Conservation (phyloP, 2,797 vertebrate genomes). For the Epinephelus coioides region DNA sequence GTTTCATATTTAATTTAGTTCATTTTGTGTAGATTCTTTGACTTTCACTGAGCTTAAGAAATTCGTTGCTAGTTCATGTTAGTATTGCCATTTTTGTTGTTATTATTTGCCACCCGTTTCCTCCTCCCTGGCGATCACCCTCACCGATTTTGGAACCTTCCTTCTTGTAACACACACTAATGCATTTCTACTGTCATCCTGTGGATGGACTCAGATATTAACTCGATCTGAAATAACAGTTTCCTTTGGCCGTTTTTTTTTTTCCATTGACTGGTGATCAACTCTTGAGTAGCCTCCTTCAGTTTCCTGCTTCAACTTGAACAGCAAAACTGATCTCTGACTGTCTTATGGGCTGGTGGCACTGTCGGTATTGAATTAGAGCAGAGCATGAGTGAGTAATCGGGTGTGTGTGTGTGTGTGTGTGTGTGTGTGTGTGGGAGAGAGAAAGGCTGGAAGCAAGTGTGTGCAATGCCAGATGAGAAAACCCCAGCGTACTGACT, state of each 20-base stretch:
- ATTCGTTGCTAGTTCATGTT: slow-evolving; percentile 60
- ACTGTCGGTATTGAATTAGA: slow-evolving; percentile 54
- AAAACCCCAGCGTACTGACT: slow-evolving; percentile 17
- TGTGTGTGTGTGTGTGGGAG: neutral
- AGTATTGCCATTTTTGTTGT: slow-evolving; percentile 77
- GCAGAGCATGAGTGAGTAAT: slow-evolving; percentile 50
- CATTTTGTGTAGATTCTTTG: slow-evolving; percentile 25
- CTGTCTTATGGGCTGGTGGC: slow-evolving; percentile 66
- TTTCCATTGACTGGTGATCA: slow-evolving; percentile 44
- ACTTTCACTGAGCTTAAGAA: slow-evolving; percentile 53
- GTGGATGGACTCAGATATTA: slow-evolving; percentile 64
- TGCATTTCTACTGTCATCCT: slow-evolving; percentile 66
- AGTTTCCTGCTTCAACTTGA: slow-evolving; percentile 58
- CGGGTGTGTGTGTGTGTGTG: slow-evolving; percentile 26
- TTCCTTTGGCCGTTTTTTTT: slow-evolving; percentile 39
- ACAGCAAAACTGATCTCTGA: slow-evolving; percentile 60
- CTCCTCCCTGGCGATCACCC: slow-evolving; percentile 61
- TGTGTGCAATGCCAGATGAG: slow-evolving; percentile 29
- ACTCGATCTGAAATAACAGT: slow-evolving; percentile 68
- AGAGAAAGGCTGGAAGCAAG: slow-evolving; percentile 24
- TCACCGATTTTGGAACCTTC: slow-evolving; percentile 64
- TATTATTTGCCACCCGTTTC: slow-evolving; percentile 80
- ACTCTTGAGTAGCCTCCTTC: slow-evolving; percentile 53
- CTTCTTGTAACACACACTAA: slow-evolving; percentile 82
- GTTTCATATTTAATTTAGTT: slow-evolving; percentile 37